Evolutionary conservation across 1,140 invertebrate species (phyloP).

Genomic region (Arion vulgaris): DNA sequence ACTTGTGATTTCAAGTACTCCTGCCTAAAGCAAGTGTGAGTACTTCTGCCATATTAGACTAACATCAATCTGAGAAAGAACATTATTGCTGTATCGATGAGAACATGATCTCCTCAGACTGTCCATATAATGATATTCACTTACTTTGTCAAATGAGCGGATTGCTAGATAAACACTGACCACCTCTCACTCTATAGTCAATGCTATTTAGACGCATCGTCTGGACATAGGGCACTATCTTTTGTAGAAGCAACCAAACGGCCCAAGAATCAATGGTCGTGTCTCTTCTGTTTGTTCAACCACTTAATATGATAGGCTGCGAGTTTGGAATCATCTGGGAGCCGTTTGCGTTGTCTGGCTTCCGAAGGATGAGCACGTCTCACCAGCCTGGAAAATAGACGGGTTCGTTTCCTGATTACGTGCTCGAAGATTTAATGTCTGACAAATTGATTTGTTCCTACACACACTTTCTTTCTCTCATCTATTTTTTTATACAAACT

Average conservation of each 20-base stretch:
- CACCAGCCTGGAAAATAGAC: not conserved
- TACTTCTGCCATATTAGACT: no score
- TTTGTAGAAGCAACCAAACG: not conserved
- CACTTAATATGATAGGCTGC: conserved; percentile 5
- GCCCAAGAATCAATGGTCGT: not conserved
- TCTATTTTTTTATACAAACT: not conserved
- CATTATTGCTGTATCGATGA: not conserved
- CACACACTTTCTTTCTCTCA: not conserved
- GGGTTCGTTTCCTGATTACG: not conserved
- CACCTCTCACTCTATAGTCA: not conserved
- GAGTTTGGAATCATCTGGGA: not conserved
- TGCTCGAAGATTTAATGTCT: not conserved
- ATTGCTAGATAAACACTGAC: not conserved
- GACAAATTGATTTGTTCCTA: not conserved
- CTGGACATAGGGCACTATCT: not conserved
- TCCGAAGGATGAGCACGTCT: not conserved
- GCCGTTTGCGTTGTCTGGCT: not conserved
- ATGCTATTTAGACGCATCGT: not conserved
- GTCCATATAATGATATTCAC: conserved; percentile 3
- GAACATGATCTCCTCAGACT: not conserved
- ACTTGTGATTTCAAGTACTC: no score
- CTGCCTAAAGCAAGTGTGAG: no score
- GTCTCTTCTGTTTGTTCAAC: not conserved
- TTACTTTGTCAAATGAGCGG: not conserved
- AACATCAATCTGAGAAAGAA: no score